Evolutionary conservation across 2,797 vertebrate species (phyloP).

Genomic region (Lagocephalus sceleratus): DNA sequence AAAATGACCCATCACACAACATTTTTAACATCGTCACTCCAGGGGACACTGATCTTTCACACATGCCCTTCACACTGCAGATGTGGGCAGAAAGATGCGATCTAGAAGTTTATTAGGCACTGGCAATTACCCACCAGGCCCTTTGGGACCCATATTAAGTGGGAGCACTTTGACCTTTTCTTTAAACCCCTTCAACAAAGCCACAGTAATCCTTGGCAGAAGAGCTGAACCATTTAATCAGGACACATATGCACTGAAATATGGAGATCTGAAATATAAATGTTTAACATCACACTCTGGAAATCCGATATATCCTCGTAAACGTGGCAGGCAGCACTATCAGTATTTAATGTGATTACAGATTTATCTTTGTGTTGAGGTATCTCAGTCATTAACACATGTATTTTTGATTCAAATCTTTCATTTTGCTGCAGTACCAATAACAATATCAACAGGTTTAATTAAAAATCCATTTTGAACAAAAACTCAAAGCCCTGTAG

Average conservation of each 20-base stretch:
- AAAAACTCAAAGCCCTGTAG: too few relatives aligned
- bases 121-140: constrained; percentile 77
- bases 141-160: constrained; percentile 76
- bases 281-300: too few relatives aligned
- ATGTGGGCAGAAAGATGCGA: constrained; percentile 47
- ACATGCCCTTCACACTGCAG: constrained; percentile 28
- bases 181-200: constrained; percentile 73
- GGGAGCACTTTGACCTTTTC: constrained; percentile 73
- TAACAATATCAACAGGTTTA: too few relatives aligned
- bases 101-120: constrained; percentile 75
- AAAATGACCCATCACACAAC: constrained; percentile 60
- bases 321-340: too few relatives aligned
- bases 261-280: constrained; percentile 13
- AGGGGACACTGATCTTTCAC: constrained; percentile 46
- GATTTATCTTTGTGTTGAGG: too few relatives aligned
- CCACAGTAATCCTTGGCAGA: constrained; percentile 73
- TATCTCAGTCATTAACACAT: too few relatives aligned
- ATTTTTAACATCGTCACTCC: constrained; percentile 42
- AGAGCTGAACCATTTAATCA: constrained; percentile 72
- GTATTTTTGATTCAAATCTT: too few relatives aligned
- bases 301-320: too few relatives aligned
- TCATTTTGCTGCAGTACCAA: too few relatives aligned
- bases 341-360: too few relatives aligned
- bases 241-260: constrained; percentile 31
- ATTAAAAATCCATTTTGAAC: too few relatives aligned